Base-by-base conservation (phyloP, 30 jellyfish, hydroid and myxozoan species). In the Catostylus mosaicus region DNA sequence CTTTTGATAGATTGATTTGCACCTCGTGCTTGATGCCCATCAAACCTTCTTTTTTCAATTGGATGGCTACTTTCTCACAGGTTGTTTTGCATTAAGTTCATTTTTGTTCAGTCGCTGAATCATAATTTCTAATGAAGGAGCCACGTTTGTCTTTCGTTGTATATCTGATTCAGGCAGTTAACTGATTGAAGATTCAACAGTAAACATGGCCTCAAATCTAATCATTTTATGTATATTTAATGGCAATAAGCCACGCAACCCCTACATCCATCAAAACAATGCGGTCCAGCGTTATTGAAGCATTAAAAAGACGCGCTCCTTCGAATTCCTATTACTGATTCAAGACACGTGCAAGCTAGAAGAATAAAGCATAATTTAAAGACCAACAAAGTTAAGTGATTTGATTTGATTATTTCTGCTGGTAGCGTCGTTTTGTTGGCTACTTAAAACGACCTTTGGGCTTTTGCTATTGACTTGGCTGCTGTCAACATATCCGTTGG, bases 281-380 rank as follows among this genome's bases (percentile, higher is more conserved):
- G 50, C 48, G 74, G 50, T 29, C 31, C 32, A 60, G 62, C 26
- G 38, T 52, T 19, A 47, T 73, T 73, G 59, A 35, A 8, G 73
- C 75, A 56, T 27, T 73, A 35, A 73, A 73, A 73, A 51, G 85
- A 73, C 75, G 85, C 85, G 29, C 22, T 32, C 34, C 32, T 1
- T 20, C 11, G 31, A 35, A 8, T 73, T 22, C 45, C 32, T 0
- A 47, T 73, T 56, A 16, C n/a, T 29, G 51, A 73, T 40, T 29
- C 73, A 73, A 35, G 33, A 36, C 85, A 73, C 73, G 85, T 73
- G 85, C 38, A 59, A 27, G 24, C 27, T 27, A 59, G n/a, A 16
- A 2, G 71, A 59, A 59, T 59, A 35, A 59, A 24, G 24, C 36
- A 5, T 19, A 5, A 2, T 3, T 59, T 59, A 22, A 59, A 37